Conservation (phyloP, 2,797 vertebrate species). For the Centropyge bicolor region DNA sequence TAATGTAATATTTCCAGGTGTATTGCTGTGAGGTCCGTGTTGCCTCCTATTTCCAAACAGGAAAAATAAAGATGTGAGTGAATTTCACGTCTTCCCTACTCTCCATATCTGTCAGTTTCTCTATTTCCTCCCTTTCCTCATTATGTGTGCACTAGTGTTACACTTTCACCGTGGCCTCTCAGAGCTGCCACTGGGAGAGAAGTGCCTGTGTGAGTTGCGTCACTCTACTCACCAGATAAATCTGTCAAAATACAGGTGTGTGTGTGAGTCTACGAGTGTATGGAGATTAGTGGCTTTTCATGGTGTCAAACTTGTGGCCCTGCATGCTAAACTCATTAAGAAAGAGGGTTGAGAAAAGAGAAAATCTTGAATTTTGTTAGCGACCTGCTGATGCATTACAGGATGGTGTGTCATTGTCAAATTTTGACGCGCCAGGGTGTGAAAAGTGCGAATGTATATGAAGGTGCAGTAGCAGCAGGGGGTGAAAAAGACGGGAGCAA, state of each 20-base stretch:
- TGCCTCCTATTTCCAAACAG: not conserved
- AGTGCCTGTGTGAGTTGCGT: constrained; percentile 35
- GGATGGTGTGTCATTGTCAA: no score
- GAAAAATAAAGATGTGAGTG: not conserved
- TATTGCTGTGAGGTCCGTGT: not conserved
- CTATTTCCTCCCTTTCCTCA: not conserved
- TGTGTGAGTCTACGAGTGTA: constrained; percentile 16
- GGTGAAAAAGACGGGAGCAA: no score
- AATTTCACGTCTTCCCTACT: constrained; percentile 12
- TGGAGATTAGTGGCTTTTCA: constrained; percentile 27
- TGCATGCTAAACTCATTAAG: constrained; percentile 44
- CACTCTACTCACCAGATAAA: constrained; percentile 66
- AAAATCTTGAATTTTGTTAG: not conserved
- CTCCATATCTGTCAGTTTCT: constrained; percentile 23
- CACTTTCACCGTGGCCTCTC: constrained; percentile 19
- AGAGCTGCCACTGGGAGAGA: constrained; percentile 53
- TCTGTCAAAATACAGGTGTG: constrained; percentile 65
- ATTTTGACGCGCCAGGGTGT: no score
- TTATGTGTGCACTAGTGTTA: constrained; percentile 9
- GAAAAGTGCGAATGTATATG: no score
- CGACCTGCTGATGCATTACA: no score
- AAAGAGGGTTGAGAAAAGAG: constrained; percentile 9
- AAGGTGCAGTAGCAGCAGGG: no score
- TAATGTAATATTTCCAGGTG: not conserved
- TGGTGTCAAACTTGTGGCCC: constrained; percentile 19